phyloP scores from a whole-genome alignment of 2,113 vertebrate species.

The Megatriorchis doriae region DNA sequence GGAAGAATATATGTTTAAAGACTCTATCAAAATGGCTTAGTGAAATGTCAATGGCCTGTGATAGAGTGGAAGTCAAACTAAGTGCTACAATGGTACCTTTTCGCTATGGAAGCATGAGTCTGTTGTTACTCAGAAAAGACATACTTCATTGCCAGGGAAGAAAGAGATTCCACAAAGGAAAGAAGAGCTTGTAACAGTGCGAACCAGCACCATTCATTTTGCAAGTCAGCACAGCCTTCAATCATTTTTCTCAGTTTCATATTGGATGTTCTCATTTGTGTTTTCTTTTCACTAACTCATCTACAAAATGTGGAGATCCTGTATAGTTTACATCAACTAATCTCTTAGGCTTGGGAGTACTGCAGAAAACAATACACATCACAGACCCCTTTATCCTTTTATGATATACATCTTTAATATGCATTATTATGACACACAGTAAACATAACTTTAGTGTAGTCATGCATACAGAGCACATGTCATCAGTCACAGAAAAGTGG shows the following conservation, averaged over 20 bases:
- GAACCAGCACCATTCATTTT: background rate
- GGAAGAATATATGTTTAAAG: background rate
- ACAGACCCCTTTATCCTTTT: background rate
- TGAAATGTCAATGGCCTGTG: background rate
- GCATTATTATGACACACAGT: background rate
- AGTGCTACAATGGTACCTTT: background rate
- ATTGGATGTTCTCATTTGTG: background rate
- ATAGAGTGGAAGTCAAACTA: background rate
- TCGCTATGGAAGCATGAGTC: background rate
- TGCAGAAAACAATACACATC: background rate
- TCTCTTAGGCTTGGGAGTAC: background rate
- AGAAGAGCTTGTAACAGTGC: background rate
- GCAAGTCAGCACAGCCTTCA: background rate
- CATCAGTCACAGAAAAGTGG: background rate
- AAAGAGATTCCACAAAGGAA: background rate
- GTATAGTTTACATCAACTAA: background rate
- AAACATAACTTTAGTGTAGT: background rate
- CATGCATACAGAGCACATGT: background rate
- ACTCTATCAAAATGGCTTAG: background rate
- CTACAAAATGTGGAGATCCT: background rate
- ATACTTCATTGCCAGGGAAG: background rate
- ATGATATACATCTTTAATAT: conserved; percentile 18
- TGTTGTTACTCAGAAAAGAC: background rate
- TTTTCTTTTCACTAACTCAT: background rate
- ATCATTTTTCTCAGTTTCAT: background rate